Base-by-base conservation (phyloP, 2,113 vertebrate species). In the Scalopus aquaticus region DNA sequence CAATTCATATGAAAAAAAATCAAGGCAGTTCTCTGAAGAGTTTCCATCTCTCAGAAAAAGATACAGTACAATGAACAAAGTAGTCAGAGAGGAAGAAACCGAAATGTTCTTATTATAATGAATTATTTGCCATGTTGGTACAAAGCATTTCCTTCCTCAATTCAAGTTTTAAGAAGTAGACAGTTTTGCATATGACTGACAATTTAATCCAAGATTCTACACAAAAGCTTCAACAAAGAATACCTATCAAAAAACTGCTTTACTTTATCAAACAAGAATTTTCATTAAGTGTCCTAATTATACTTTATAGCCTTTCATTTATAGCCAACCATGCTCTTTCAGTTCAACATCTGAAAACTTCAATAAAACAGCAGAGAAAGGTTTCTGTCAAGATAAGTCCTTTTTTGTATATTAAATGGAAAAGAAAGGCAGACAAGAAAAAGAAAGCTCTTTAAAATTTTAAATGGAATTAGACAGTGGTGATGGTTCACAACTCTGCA, bases 91-190 rank as follows among this genome's bases (percentile, higher is more conserved):
- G 69, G 58, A 97, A 92, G 91, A 91, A 82, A 82, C 86, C 91
- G 81, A 94, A 97, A 96, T 77, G 82, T 78, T 96, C 83, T 96
- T 95, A 93, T 96, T 98, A 96, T 42, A 97, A 92, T 96, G 79
- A 97, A 96, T 95, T 96, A 97, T 93, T 94, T 96, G 62, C 78
- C 87, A 80, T 95, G 85, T 86, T 97, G 74, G 96, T 96, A 91
- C 90, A 98, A 97, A 97, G 93, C 87, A 97, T 95, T 98, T 98
- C 98, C 97, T 98, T 98, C 97, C 97, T 97, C 97, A 97, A 96
- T 91, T 97, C 72, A 96, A 95, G 80, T 93, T 97, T 97, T 49
- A 56, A 30, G 70, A 97, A 97, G 83, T 7, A 96, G 88, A 96
- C 3, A 88, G 83, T 77, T 97, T 92, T 94, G 74, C 69, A 88